phyloP scores from a whole-genome alignment of 2,888 invertebrate genomes.

The Anticlea derivata region DNA sequence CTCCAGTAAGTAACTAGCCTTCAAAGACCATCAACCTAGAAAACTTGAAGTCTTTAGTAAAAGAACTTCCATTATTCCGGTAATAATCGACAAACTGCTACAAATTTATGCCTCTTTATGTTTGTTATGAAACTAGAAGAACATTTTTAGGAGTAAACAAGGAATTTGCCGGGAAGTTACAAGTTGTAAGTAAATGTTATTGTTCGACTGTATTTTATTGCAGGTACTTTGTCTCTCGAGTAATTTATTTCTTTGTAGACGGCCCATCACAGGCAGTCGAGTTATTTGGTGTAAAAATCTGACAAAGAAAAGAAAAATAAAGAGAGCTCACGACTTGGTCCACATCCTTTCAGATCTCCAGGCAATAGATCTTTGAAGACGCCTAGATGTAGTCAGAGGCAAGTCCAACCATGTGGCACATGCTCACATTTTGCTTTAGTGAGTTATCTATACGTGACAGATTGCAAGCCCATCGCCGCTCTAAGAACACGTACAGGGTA shows the following conservation, averaged over 20 bases:
- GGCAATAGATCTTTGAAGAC: too few relatives aligned
- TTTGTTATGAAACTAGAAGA: slow-evolving; percentile 18
- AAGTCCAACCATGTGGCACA: too few relatives aligned
- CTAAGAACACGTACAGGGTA: too few relatives aligned
- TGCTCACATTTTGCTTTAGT: too few relatives aligned
- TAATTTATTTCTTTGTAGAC: slow-evolving; percentile 20
- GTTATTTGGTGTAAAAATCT: too few relatives aligned
- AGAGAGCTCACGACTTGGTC: too few relatives aligned
- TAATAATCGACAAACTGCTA: slow-evolving; percentile 15
- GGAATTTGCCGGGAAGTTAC: slow-evolving; percentile 13
- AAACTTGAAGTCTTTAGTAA: not conserved
- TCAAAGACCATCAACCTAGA: not conserved
- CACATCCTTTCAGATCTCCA: too few relatives aligned
- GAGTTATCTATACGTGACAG: too few relatives aligned
- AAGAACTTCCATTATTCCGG: not conserved
- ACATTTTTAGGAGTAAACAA: slow-evolving; percentile 20
- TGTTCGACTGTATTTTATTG: slow-evolving; percentile 19
- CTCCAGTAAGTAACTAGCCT: too few relatives aligned
- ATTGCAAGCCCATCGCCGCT: too few relatives aligned
- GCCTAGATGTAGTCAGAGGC: too few relatives aligned
- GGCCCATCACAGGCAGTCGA: not conserved
- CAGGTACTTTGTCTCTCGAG: slow-evolving; percentile 16
- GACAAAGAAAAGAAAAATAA: too few relatives aligned
- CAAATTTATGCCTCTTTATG: slow-evolving; percentile 17
- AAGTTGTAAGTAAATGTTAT: slow-evolving; percentile 24